These are phyloP conservation scores for Drosophila hydei DNA, from an alignment of 1,140 invertebrate species.

Conservation along the genomic window DNA sequence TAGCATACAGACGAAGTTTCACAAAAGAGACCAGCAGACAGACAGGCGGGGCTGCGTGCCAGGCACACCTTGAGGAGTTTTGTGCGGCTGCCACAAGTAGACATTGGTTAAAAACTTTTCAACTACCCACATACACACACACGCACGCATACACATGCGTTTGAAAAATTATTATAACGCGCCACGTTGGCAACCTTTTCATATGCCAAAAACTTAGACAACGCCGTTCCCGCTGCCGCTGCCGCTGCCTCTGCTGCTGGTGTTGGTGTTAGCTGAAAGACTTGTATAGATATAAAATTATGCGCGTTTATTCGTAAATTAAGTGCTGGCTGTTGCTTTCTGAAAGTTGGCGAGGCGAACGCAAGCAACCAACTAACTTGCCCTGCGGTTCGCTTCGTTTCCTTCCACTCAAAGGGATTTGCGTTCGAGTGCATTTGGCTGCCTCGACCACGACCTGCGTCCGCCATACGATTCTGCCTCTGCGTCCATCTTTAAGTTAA, in stretches of 20 bases:
- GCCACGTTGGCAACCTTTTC: slow-evolving; percentile 81
- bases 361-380: slow-evolving; percentile 44
- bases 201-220: slow-evolving; percentile 80
- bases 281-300: slow-evolving; percentile 79
- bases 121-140: slow-evolving; percentile 56
- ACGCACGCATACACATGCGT: slow-evolving; percentile 21
- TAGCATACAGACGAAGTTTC: slow-evolving; percentile 71
- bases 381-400: slow-evolving; percentile 39
- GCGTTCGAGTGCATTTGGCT: slow-evolving; percentile 52
- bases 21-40: slow-evolving; percentile 80
- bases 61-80: slow-evolving; percentile 73
- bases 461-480: no score
- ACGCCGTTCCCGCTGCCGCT: not conserved
- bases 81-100: slow-evolving; percentile 64
- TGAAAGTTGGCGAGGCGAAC: slow-evolving; percentile 35
- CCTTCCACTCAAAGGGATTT: slow-evolving; percentile 57
- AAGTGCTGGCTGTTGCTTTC: slow-evolving; percentile 78
- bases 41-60: slow-evolving; percentile 69
- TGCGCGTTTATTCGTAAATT: slow-evolving; percentile 82
- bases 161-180: slow-evolving; percentile 81
- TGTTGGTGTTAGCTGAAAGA: slow-evolving; percentile 22
- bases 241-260: not conserved
- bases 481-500: not conserved
- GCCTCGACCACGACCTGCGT: not conserved
- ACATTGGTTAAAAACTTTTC: slow-evolving; percentile 81